phyloP scores from a whole-genome alignment of 2,113 vertebrate genomes.

The Muntiacus muntjak region DNA sequence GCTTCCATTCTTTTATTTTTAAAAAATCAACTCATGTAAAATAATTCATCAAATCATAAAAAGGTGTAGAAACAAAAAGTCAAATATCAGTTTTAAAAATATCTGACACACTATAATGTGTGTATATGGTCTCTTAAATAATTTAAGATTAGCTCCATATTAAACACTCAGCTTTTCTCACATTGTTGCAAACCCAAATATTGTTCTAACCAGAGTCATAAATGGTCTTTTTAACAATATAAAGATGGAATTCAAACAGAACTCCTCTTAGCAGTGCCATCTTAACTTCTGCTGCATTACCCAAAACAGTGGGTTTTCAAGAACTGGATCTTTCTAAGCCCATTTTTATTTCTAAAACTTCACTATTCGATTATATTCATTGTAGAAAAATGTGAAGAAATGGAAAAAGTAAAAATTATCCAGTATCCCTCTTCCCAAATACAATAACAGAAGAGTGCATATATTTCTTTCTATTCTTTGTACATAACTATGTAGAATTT shows the following conservation, averaged over 20 bases:
- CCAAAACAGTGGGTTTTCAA: not conserved
- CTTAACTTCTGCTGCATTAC: not conserved
- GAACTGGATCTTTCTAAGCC: not conserved
- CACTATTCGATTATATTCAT: slow-evolving; percentile 17
- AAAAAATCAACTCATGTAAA: not conserved
- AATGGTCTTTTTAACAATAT: not conserved
- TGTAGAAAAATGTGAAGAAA: slow-evolving; percentile 44
- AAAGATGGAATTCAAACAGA: not conserved
- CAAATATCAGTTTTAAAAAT: not conserved
- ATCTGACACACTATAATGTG: not conserved
- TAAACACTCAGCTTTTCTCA: not conserved
- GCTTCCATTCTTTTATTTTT: not conserved
- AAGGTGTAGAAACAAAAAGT: not conserved
- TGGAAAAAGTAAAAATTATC: not conserved
- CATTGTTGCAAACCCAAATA: not conserved
- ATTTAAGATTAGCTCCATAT: not conserved
- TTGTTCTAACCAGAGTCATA: not conserved
- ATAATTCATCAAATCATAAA: not conserved
- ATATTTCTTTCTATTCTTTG: not conserved
- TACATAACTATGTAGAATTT: not conserved
- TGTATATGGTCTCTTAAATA: not conserved
- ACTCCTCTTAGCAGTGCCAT: not conserved
- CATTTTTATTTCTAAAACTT: slow-evolving; percentile 41
- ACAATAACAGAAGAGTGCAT: not conserved
- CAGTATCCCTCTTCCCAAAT: not conserved